Base-by-base conservation (phyloP, 2,113 vertebrate genomes). In the Ageneiosus marmoratus region DNA sequence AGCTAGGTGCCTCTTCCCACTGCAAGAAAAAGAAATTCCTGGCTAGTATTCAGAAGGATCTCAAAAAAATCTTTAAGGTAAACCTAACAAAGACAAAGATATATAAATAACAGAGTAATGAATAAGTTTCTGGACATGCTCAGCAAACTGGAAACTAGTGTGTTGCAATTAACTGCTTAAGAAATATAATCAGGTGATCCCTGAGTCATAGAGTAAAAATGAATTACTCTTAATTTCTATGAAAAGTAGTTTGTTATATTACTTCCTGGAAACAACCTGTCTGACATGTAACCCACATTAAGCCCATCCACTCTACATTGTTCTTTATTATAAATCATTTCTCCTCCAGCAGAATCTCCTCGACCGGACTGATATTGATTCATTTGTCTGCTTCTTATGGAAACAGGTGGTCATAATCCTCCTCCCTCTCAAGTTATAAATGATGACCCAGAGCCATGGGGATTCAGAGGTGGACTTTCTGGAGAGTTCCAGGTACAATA, bases 381-480 rank as follows among this genome's bases (percentile, higher is more conserved):
- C 4, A 51, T 11, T 51, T 76, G 3, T 0, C 0, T 37, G 1
- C 55, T n/a, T 63, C 73, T 74, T 34, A 22, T 76, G 22, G 69
- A 55, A 60, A 6, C 93, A 99, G 98, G 97, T 93, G 97, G 97
- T 86, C 95, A 93, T 91, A 94, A 94, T 91, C 94, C 91, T 91
- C 96, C 96, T 89, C 96, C 96, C 84, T 94, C 94, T 92, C 96
- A 97, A 93, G 92, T 95, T 87, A 93, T 98, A 96, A 96, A 91
- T 89, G 93, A 95, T 89, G 97, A 99, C 89, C 98, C 97, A 90
- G 98, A 99, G 93, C 97, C 98, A 88, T 99, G 97, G 97, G 95
- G 95, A 90, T 99, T 99, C 95, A 96, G 98, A 95, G 98, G 98
- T 91, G 98, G 97, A 90, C 96, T 99, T 91, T 98, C 98, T 88